Evolutionary conservation across 2,113 vertebrate species (phyloP).

Genomic region (Ammospiza nelsoni): DNA sequence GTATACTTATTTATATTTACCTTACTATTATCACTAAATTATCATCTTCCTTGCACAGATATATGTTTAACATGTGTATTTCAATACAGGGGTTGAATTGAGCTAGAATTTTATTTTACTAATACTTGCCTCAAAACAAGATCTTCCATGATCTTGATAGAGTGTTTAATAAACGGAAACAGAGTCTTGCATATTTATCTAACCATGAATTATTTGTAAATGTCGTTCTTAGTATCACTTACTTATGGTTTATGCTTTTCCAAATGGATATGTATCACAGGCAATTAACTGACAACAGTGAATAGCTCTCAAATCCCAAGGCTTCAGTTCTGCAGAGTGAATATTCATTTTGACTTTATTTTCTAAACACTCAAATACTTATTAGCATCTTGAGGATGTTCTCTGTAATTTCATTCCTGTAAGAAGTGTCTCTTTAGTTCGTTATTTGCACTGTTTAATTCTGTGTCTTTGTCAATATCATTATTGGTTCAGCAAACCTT

Average conservation of each 20-base stretch:
- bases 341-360: neutral
- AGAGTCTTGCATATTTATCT: neutral
- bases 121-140: neutral
- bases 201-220: neutral
- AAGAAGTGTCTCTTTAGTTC: neutral
- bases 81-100: neutral
- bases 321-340: neutral
- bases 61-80: neutral
- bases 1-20: neutral
- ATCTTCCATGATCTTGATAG: neutral
- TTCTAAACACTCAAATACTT: neutral
- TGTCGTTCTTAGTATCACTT: neutral
- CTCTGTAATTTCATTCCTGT: neutral
- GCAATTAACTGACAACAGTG: neutral
- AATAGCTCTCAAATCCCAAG: neutral
- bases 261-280: neutral
- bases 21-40: neutral
- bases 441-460: neutral
- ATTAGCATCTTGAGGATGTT: neutral
- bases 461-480: conserved; percentile 9
- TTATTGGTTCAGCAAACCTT: conserved; percentile 33
- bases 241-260: neutral
- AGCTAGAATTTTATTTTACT: neutral
- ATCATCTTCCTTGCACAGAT: neutral
- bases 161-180: neutral